These are phyloP conservation scores for Melanotaenia maccullochi DNA, from an alignment of 2,797 vertebrate species.

Conservation along the genomic window DNA sequence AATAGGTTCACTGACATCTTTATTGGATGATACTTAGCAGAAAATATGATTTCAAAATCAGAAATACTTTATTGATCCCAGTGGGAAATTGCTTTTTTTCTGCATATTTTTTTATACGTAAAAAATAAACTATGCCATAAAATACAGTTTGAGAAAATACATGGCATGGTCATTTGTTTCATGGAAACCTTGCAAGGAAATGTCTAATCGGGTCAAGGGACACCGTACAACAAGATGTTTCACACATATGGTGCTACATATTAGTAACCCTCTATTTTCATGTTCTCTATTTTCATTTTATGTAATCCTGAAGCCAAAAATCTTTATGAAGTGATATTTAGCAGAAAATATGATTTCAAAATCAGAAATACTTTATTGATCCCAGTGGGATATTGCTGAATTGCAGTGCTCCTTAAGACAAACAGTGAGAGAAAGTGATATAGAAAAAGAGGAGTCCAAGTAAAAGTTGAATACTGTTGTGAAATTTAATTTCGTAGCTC, in stretches of 20 bases:
- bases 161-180: conserved; percentile 86
- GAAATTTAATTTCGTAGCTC: conserved; percentile 2
- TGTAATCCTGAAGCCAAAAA: conserved; percentile 41
- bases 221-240: conserved; percentile 73
- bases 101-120: conserved; percentile 86
- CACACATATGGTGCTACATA: conserved; percentile 66
- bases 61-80: no score
- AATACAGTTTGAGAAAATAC: conserved; percentile 94
- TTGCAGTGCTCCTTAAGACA: no score
- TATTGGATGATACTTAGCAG: not conserved
- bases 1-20: conserved; percentile 46
- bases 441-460: no score
- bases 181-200: conserved; percentile 85
- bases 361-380: no score
- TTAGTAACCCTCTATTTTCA: conserved; percentile 68
- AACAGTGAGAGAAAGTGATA: no score
- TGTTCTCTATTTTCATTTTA: conserved; percentile 52
- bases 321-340: conserved; percentile 11
- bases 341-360: conserved; percentile 8
- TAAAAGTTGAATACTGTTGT: no score
- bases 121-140: conserved; percentile 98
- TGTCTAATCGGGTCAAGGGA: conserved; percentile 50
- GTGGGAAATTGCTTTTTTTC: conserved; percentile 7
- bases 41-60: conserved; percentile 6
- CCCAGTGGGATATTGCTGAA: no score